Base-by-base conservation (phyloP, 2,113 vertebrate species). In the Notothenia coriiceps region DNA sequence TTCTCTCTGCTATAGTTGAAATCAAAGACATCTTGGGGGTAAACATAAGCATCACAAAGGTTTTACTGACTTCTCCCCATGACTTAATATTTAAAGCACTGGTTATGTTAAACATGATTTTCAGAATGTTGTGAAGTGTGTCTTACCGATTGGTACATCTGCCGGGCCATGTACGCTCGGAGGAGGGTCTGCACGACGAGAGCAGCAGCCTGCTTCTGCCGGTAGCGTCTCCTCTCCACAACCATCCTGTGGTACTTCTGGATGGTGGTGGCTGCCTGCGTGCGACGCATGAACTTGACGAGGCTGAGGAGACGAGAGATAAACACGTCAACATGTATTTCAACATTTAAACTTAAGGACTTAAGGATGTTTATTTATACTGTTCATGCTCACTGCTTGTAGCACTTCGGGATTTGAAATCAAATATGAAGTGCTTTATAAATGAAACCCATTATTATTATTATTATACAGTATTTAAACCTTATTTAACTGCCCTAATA, bases 201-300 rank as follows among this genome's bases (percentile, higher is more conserved):
- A 0, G 97, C 95, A 0, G 97, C 95, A 2, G 95, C 93, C 83
- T 94, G 95, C 88, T 90, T 96, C 85, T 93, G 79, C 12, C 60
- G 94, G 95, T 98, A 99, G 40, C 87, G 93, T 77, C 89, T 96
- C 79, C 47, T 95, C 81, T 94, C 93, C 83, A 96, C 91, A 0
- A 89, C 97, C 98, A 98, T 99, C 79, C 97, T 96, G 95, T 96
- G 97, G 88, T 94, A 96, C 91, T 99, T 99, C 94, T 99, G 97
- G 81, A 99, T 97, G 80, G 92, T 66, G 89, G 91, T 94, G 76
- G 97, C 97, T 7, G 98, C 97, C 70, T 91, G 93, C 40, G 98
- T 98, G 87, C 96, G 96, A 22, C 97, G 96, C 90, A 99, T 90
- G 87, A 98, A 99, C 85, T 92, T 97, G 62, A 95, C 96, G 85